Evolutionary conservation across 2,797 vertebrate species (phyloP).

Genomic region (Myotis planiceps): DNA sequence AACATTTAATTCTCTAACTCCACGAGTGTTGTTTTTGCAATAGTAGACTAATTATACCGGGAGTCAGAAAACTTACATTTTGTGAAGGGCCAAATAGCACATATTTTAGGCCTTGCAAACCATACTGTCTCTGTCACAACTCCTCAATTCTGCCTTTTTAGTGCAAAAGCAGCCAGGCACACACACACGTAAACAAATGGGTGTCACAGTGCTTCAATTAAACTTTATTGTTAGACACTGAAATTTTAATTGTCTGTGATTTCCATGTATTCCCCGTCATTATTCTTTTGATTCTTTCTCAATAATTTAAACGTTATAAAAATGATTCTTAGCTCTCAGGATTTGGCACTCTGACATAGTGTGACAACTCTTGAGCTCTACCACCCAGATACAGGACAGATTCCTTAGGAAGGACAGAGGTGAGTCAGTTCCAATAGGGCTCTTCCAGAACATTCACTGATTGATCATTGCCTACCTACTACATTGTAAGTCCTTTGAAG

Average conservation of each 20-base stretch:
- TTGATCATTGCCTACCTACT: neutral
- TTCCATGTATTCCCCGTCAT: neutral
- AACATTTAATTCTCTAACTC: neutral
- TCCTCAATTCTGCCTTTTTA: neutral
- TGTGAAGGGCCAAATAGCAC: neutral
- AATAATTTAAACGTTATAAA: neutral
- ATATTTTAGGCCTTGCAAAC: neutral
- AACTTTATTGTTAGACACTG: neutral
- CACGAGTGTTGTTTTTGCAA: neutral
- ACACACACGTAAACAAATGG: accelerated
- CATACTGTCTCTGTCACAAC: neutral
- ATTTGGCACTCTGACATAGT: neutral
- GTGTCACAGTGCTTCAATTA: neutral
- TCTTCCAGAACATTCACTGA: neutral
- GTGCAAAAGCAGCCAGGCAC: neutral
- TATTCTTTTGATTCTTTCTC: neutral
- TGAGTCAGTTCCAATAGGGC: neutral
- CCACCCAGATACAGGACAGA: neutral
- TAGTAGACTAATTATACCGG: neutral
- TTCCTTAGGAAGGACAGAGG: neutral
- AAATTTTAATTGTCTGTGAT: neutral
- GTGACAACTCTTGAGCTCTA: neutral
- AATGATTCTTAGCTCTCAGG: neutral
- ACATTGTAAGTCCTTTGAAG: neutral
- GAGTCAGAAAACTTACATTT: neutral